These are phyloP conservation scores for Apostichopus japonicus DNA, from an alignment of 35 echinoderm and acorn worm genomes.

Conservation along the genomic window DNA sequence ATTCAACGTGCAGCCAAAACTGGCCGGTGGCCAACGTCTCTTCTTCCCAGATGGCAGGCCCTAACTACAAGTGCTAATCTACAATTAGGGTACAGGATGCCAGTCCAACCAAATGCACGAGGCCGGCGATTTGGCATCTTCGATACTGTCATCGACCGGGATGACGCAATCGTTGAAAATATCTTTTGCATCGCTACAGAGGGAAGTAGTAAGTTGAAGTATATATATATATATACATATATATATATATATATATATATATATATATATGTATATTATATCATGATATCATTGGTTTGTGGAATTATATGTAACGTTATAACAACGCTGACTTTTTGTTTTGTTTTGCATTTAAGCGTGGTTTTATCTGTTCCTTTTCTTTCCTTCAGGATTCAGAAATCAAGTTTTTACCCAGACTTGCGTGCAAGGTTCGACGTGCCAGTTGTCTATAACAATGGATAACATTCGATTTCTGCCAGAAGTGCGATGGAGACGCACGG, in stretches of 20 bases:
- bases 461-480: not conserved
- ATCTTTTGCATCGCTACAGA: slow-evolving; percentile 34
- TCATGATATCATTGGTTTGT: too few species aligned
- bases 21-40: slow-evolving; percentile 7
- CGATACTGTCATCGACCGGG: not conserved
- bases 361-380: too few species aligned
- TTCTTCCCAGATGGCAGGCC: not conserved
- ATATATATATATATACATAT: too few species aligned
- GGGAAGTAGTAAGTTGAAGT: slow-evolving; percentile 9
- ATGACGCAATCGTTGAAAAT: not conserved
- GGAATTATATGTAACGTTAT: too few species aligned
- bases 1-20: slow-evolving; percentile 13
- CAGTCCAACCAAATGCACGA: slow-evolving; percentile 11
- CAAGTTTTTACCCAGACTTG: not conserved
- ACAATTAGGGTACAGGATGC: not conserved
- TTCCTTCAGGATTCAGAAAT: slow-evolving; percentile 1
- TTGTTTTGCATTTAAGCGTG: too few species aligned
- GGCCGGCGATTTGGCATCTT: slow-evolving; percentile 34
- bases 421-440: not conserved
- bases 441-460: not conserved
- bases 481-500: slow-evolving; percentile 12
- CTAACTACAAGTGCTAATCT: not conserved
- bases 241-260: too few species aligned
- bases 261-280: too few species aligned
- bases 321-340: too few species aligned